These are phyloP conservation scores for Paelopatides confundens DNA, from an alignment of 53 echinoderm and acorn worm genomes.

Conservation along the genomic window DNA sequence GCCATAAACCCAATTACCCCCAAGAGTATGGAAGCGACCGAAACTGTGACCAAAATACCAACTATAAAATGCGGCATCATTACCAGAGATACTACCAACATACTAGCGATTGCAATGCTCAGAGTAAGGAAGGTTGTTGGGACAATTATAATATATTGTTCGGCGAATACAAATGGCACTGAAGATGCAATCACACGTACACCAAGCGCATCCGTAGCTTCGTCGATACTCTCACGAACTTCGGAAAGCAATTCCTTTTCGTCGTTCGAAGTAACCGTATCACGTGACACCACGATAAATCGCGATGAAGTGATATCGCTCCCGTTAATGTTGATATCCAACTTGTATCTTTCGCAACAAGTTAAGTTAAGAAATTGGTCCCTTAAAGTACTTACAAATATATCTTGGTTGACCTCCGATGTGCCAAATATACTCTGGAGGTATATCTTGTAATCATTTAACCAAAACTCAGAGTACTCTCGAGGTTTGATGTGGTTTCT, in stretches of 20 bases:
- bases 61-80: constrained; percentile 84
- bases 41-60: constrained; percentile 73
- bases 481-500: constrained; percentile 50
- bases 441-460: constrained; percentile 58
- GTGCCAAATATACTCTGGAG: constrained; percentile 48
- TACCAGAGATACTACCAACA: constrained; percentile 80
- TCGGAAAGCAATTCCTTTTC: constrained; percentile 63
- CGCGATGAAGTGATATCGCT: constrained; percentile 64
- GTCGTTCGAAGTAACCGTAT: constrained; percentile 51
- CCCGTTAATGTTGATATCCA: constrained; percentile 55
- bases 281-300: constrained; percentile 55
- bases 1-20: constrained; percentile 81
- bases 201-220: constrained; percentile 8
- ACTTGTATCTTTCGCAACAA: constrained; percentile 48
- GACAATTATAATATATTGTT: constrained; percentile 75
- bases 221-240: constrained; percentile 32
- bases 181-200: constrained; percentile 58
- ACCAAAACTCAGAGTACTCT: constrained; percentile 65
- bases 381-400: constrained; percentile 43
- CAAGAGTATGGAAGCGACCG: constrained; percentile 67
- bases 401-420: constrained; percentile 35
- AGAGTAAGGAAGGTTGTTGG: constrained; percentile 80
- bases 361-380: constrained; percentile 34
- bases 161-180: constrained; percentile 61
- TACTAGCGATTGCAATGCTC: constrained; percentile 74